Evolutionary conservation across 2,797 vertebrate genomes (phyloP).

Genomic region (Austrolebias charrua): DNA sequence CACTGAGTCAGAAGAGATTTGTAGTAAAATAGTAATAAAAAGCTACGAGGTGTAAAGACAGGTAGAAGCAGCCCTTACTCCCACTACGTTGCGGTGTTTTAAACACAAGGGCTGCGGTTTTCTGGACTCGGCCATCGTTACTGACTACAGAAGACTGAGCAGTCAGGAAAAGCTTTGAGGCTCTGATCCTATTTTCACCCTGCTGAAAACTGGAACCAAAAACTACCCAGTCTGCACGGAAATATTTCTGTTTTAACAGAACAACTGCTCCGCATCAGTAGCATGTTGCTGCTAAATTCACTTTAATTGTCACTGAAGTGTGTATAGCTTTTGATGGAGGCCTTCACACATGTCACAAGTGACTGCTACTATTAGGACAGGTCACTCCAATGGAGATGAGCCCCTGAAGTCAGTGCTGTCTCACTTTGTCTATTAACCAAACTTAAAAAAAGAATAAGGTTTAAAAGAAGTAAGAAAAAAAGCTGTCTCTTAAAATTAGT

Average conservation of each 20-base stretch:
- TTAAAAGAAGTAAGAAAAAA: not conserved
- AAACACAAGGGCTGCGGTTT: conserved; percentile 14
- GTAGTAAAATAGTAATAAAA: conserved; percentile 35
- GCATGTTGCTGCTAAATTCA: conserved; percentile 9
- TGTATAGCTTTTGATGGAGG: conserved; percentile 9
- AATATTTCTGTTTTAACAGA: not conserved
- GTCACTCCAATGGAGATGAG: conserved; percentile 50
- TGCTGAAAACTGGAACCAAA: conserved; percentile 4
- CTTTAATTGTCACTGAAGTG: conserved; percentile 6
- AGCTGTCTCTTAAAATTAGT: conserved; percentile 52
- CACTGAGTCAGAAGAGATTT: conserved; percentile 47
- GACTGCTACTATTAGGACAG: conserved; percentile 58
- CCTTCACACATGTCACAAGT: conserved; percentile 38
- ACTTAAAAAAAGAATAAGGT: conserved; percentile 54
- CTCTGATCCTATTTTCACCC: not conserved
- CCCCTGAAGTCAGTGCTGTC: conserved; percentile 18
- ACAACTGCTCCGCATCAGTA: conserved; percentile 4
- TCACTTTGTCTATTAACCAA: conserved; percentile 30
- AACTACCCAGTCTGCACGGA: conserved; percentile 1
- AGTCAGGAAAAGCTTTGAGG: conserved; percentile 35
- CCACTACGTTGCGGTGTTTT: too few species aligned
- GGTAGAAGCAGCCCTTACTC: not conserved
- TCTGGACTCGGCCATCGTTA: conserved; percentile 29
- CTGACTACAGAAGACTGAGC: conserved; percentile 34
- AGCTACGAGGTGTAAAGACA: conserved; percentile 7